Conservation (phyloP, 2,797 vertebrate genomes). For the Diplodus puntazzo region DNA sequence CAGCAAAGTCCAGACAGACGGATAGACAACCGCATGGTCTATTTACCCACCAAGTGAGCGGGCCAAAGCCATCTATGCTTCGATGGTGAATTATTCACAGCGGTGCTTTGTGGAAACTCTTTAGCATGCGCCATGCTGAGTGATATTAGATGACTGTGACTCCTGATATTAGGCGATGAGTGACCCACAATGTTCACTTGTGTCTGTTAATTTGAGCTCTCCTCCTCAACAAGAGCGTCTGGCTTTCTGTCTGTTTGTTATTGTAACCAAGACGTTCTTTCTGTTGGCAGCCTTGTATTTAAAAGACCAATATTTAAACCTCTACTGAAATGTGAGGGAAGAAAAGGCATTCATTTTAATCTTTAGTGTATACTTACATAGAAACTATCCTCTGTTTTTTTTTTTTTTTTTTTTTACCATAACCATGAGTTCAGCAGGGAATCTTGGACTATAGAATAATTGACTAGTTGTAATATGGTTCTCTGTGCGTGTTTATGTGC, state of each 20-base stretch:
- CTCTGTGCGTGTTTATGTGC: slow-evolving; percentile 18
- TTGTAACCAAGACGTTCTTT: slow-evolving; percentile 47
- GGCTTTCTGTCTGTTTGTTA: slow-evolving; percentile 36
- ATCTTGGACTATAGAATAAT: slow-evolving; percentile 20
- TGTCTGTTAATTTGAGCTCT: slow-evolving; percentile 39
- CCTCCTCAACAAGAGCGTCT: slow-evolving; percentile 25
- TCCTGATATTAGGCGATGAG: slow-evolving; percentile 37
- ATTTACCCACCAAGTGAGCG: slow-evolving; percentile 35
- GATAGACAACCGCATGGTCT: slow-evolving; percentile 29
- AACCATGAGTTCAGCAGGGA: slow-evolving; percentile 15
- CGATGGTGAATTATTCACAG: slow-evolving; percentile 35
- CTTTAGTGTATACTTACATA: slow-evolving; percentile 9
- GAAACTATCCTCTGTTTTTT: slow-evolving; percentile 14
- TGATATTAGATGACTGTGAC: slow-evolving; percentile 38
- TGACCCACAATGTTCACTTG: slow-evolving; percentile 27
- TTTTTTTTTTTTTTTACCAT: slow-evolving; percentile 55
- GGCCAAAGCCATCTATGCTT: slow-evolving; percentile 40
- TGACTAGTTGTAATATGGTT: slow-evolving; percentile 12
- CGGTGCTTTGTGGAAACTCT: slow-evolving; percentile 46
- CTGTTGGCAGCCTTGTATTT: slow-evolving; percentile 46
- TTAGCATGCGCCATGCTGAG: slow-evolving; percentile 24
- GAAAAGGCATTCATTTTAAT: slow-evolving; percentile 43
- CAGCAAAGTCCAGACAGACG: slow-evolving; percentile 8
- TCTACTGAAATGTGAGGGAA: slow-evolving; percentile 43
- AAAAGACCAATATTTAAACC: slow-evolving; percentile 47